A percentile compares a stretch with the other conserved stretches of the same genome.
phyloP scores from a whole-genome alignment of 2,888 invertebrate genomes.

The Uropetala carovei region DNA sequence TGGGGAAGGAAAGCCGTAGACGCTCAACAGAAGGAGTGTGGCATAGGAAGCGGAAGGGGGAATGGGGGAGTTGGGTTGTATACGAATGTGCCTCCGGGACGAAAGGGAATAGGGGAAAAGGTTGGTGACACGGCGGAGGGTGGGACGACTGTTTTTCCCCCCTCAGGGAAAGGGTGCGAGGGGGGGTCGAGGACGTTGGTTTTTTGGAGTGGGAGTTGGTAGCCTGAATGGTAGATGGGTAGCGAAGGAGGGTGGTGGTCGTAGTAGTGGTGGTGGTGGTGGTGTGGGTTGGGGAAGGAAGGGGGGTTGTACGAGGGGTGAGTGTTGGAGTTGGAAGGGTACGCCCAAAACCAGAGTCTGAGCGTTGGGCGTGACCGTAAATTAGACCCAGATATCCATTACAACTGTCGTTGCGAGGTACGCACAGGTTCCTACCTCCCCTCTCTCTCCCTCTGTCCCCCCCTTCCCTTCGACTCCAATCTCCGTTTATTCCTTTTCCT shows the following conservation, averaged over 20 bases:
- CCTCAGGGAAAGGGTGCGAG: no score
- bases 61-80: neutral
- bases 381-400: constrained; percentile 64
- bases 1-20: neutral
- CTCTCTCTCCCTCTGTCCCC: neutral
- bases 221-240: neutral
- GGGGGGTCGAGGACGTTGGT: neutral
- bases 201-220: neutral
- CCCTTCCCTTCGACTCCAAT: constrained; percentile 38
- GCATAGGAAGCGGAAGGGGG: neutral
- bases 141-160: no score
- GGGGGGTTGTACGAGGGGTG: neutral
- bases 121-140: no score
- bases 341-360: constrained; percentile 60
- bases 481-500: constrained; percentile 18
- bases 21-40: neutral
- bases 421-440: constrained; percentile 53
- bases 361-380: constrained; percentile 54
- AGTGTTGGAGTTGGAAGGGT: neutral
- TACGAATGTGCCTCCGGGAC: neutral
- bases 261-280: no score
- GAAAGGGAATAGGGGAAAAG: no score
- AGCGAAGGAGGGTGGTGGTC: neutral
- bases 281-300: no score
- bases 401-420: constrained; percentile 57